A percentile compares a stretch with the other conserved stretches of the same genome.
Conservation (phyloP, 2,113 vertebrate species). For the Phylloscopus trochilus region DNA sequence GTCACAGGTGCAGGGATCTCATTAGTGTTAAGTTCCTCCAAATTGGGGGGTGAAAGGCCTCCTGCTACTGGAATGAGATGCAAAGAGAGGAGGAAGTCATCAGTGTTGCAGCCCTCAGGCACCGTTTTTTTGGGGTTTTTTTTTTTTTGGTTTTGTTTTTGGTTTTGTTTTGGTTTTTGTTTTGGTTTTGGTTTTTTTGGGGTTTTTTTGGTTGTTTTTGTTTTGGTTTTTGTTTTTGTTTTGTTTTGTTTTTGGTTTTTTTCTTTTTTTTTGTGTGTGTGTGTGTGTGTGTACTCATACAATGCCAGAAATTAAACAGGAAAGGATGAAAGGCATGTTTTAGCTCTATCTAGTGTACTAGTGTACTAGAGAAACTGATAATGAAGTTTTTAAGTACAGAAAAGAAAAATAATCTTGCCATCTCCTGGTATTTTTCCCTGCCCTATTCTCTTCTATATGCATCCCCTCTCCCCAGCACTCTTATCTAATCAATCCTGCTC, state of each 20-base stretch:
- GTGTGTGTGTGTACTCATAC: not conserved
- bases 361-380: not conserved
- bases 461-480: not conserved
- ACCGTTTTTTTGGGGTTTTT: too few species aligned
- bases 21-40: not conserved
- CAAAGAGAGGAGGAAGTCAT: not conserved
- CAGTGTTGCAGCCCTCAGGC: not conserved
- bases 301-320: not conserved
- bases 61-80: not conserved
- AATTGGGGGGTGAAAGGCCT: not conserved
- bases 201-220: too few species aligned
- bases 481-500: conserved; percentile 36
- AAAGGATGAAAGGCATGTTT: not conserved
- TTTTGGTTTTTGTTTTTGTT: too few species aligned
- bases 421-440: not conserved
- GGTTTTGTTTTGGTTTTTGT: too few species aligned
- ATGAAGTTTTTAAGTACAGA: not conserved
- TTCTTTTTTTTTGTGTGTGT: not conserved
- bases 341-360: not conserved
- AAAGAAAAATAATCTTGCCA: not conserved
- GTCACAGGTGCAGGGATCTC: not conserved
- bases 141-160: too few species aligned
- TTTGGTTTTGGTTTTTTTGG: too few species aligned
- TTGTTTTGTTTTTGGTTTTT: too few species aligned
- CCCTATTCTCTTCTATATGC: not conserved